Evolutionary conservation across 2,888 invertebrate species (phyloP), one percentile per base, ranked within the genome.

Genomic region (Alloscopus bannaensis): DNA sequence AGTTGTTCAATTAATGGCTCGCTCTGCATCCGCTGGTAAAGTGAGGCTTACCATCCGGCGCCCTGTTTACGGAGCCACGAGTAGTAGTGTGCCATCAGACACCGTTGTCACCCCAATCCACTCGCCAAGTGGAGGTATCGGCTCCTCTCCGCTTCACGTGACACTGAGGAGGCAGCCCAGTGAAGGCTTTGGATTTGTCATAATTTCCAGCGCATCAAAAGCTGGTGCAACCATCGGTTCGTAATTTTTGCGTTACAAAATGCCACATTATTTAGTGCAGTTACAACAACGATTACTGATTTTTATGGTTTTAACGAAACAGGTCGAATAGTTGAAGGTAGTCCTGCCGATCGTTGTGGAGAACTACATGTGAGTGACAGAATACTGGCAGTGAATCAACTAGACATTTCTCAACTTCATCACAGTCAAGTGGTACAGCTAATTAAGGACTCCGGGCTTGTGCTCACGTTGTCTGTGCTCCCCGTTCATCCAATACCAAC

Each of bases 171-270:
- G 98, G 65, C 92, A 93, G 88, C 97, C 98, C 87, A 95, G 94
- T 84, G 99, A 99, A 89, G 99, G 99, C 3, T 99, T 99, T 88
- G 99, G 99, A 13, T 99, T 99, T 89, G 98, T 99, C 60, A 98
- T 99, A 85, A 98, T 99, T 86, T 98, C 98, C 0, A 96, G 96
- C 3, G 95, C 96, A 2, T 96, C 95, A 85, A 94, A 94, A 89
- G 93, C 94, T 81, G 94, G 94, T 29, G 94, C 94, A 0, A 96
- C 96, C 26, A 97, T 97, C 85, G 97, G 97, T 93, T 88, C 8
- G 26, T 20, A 87, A 88, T 87, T 62, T 26, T 36, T 36, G 6
- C 6, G n/a, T n/a, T n/a, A 64, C 2, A 57, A 57, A 36, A 36
- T 36, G 8, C 13, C 6, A 36, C 36, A 8, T 36, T 13, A 8